Evolutionary conservation across 2,113 vertebrate genomes (phyloP).

Genomic region (Tonatia bakeri): DNA sequence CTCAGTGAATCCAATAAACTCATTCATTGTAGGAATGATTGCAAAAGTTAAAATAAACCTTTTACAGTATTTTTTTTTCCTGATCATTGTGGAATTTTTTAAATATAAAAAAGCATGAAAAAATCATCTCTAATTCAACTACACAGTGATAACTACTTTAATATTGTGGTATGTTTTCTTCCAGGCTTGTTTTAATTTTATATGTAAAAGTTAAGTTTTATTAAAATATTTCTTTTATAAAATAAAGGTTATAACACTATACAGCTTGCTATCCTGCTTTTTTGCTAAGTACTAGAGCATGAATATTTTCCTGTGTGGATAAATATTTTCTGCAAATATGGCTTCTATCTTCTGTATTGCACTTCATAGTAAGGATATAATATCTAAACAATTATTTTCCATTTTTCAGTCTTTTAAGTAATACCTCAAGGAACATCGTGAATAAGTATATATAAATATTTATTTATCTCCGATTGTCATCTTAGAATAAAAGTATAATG

Average conservation of each 20-base stretch:
- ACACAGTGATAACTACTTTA: conserved; percentile 10
- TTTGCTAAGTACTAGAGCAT: not conserved
- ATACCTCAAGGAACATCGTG: not conserved
- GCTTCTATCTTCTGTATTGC: not conserved
- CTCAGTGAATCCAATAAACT: not conserved
- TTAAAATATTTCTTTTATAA: not conserved
- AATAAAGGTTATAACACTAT: not conserved
- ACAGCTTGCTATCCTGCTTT: not conserved
- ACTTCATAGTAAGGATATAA: not conserved
- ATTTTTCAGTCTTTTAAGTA: conserved; percentile 45
- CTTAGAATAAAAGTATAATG: conserved; percentile 26
- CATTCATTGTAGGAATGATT: not conserved
- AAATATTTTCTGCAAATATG: not conserved
- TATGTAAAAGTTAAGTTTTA: conserved; percentile 37
- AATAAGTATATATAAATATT: not conserved
- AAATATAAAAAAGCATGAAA: conserved; percentile 15
- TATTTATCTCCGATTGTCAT: conserved; percentile 1
- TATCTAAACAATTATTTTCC: conserved; percentile 2
- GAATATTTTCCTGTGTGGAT: not conserved
- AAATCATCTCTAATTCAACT: not conserved
- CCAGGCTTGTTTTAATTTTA: conserved; percentile 2
- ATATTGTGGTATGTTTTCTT: conserved; percentile 22
- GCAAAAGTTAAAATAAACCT: not conserved
- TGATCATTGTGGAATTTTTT: not conserved
- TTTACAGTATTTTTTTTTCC: not conserved